Percentiles rank a stretch among this genome's conserved stretches.
These are phyloP conservation scores for Stigmatopora nigra DNA, from an alignment of 2,113 vertebrate species.

Conservation along the genomic window DNA sequence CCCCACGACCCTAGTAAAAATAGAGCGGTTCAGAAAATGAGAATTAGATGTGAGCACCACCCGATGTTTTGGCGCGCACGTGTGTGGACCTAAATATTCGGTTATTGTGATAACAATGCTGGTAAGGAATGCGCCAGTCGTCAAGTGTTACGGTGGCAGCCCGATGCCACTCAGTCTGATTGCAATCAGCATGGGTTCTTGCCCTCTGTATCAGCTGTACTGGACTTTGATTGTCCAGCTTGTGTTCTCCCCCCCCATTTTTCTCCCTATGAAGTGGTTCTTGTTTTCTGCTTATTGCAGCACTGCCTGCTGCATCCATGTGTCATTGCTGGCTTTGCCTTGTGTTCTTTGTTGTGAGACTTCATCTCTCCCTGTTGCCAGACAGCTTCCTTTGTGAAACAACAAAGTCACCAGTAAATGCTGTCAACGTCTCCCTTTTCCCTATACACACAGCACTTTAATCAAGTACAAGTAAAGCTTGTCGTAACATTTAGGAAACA, in stretches of 20 bases:
- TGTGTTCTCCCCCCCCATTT: conserved; percentile 23
- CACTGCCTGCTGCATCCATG: conserved; percentile 19
- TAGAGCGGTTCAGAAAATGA: too few species aligned
- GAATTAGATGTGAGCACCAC: neutral
- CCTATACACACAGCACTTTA: conserved; percentile 10
- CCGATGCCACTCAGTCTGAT: conserved; percentile 63
- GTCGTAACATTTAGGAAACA: conserved; percentile 19
- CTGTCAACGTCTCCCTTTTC: conserved; percentile 9
- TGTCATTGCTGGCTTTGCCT: conserved; percentile 30
- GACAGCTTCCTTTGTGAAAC: conserved; percentile 35
- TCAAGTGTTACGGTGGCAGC: conserved; percentile 3
- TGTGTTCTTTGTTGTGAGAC: conserved; percentile 18
- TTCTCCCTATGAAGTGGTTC: conserved; percentile 32
- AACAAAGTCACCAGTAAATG: conserved; percentile 33
- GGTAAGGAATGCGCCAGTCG: neutral
- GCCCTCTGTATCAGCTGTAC: conserved; percentile 32
- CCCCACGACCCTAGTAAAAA: too few species aligned
- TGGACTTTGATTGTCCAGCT: conserved; percentile 55
- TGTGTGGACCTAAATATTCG: neutral
- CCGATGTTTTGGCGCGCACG: neutral
- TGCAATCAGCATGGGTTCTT: conserved; percentile 53
- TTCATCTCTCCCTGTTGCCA: conserved; percentile 16
- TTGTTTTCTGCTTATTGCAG: conserved; percentile 36
- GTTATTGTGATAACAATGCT: neutral
- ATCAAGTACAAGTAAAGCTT: conserved; percentile 23